Evolutionary conservation across 92 coral and sea anemone species (phyloP), one percentile per base, ranked within the genome.

Genomic region (Phymanthus crucifer): DNA sequence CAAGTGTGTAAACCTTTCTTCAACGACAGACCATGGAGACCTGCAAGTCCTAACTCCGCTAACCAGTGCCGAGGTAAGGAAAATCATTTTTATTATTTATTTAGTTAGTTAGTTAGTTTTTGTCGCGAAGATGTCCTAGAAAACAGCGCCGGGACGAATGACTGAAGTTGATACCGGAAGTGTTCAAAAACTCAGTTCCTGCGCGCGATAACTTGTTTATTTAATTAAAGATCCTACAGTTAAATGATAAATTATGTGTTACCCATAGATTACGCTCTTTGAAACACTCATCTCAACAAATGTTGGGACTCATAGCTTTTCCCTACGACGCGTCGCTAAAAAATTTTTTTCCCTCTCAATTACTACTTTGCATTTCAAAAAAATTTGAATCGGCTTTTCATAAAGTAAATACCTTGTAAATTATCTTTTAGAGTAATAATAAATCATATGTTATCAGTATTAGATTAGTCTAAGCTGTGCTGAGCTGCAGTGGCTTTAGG

Each of bases 1-100:
- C 98, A 89, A 72, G 86, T 83, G 34, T 96, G 99, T 73, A 87
- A 87, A 33, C 91, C 98, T 21, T 96, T 96, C 70, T 96, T 79
- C 67, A 94, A 93, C 76, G 99, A 96, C 78, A 71, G 97, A 61
- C 97, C 99, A 31, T 96, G 99, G 99, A 83, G 90, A 78, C 85
- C 94, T 66, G 98, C 99, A 3, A 93, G 94, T 12, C 90, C 85
- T 54, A 83, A 78, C 43, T 87, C 90, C 26, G 94, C 98, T 8
- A 93, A 96, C 77, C 91, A 89, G 69, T 96, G 99, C 58, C 80
- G 82, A 65, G 97, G 99, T 96, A 76, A 76, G 98, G n/a, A n/a
- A n/a, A n/a, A n/a, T n/a, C n/a, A n/a, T n/a, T n/a, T n/a, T n/a
- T n/a, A n/a, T n/a, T n/a, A n/a, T n/a, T n/a, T n/a, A n/a, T n/a